Evolutionary conservation across 2,888 invertebrate species (phyloP).

Genomic region (Eutolmus rufibarbis): DNA sequence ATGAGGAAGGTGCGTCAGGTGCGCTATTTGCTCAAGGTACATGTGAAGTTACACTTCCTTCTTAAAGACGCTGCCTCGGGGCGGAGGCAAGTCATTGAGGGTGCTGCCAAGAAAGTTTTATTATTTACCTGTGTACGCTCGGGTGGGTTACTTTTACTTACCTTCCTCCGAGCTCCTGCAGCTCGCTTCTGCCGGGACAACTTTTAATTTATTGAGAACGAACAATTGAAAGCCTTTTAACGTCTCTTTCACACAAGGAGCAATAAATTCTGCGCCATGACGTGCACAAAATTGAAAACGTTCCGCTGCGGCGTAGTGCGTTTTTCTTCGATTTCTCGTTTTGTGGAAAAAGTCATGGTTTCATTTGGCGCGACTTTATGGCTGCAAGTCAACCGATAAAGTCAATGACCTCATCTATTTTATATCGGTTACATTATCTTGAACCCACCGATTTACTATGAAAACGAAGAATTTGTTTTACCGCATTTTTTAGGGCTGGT

Average conservation of each 20-base stretch:
- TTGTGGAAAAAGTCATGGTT: background rate
- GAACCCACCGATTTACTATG: background rate
- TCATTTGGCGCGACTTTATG: background rate
- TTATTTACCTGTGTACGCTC: background rate
- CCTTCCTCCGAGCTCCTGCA: background rate
- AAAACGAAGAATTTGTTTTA: background rate
- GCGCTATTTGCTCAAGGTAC: background rate
- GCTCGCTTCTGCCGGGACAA: background rate
- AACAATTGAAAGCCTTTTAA: slow-evolving; percentile 23
- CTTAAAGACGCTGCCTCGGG: background rate
- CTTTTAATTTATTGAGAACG: slow-evolving; percentile 12
- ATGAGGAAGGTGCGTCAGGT: slow-evolving; percentile 1
- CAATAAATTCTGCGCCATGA: slow-evolving; percentile 1
- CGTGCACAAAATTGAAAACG: slow-evolving; percentile 28
- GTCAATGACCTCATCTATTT: background rate
- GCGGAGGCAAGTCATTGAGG: background rate
- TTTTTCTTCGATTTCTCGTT: slow-evolving; percentile 8
- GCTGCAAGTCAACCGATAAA: background rate
- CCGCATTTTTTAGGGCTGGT: background rate
- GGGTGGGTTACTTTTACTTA: background rate
- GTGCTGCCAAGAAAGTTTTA: background rate
- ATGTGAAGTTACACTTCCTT: background rate
- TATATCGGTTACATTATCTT: background rate
- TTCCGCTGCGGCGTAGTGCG: slow-evolving; percentile 8
- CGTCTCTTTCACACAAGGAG: background rate